A percentile compares a stretch with the other conserved stretches of the same genome.
These are phyloP conservation scores for Baronia brevicornis DNA, from an alignment of 2,888 invertebrate species.

Conservation along the genomic window DNA sequence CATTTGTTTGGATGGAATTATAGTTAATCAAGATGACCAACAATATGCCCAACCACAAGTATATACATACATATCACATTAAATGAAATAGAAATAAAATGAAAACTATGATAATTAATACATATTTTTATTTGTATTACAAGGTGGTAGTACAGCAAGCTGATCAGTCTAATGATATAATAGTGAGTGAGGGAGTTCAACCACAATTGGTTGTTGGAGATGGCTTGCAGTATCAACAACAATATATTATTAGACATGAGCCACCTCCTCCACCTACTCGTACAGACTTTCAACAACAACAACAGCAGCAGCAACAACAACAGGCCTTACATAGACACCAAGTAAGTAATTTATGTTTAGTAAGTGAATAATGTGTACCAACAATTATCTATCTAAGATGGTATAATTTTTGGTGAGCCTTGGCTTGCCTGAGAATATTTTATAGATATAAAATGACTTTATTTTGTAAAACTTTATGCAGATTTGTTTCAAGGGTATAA, in stretches of 20 bases:
- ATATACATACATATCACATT: conserved; percentile 14
- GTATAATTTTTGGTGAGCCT: no score
- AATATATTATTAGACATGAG: conserved; percentile 68
- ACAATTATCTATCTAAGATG: conserved; percentile 4
- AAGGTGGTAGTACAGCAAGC: conserved; percentile 73
- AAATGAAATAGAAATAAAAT: neutral
- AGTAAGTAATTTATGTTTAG: conserved; percentile 22
- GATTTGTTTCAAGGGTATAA: no score
- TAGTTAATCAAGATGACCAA: conserved; percentile 69
- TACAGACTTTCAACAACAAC: conserved; percentile 52
- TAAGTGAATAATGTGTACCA: neutral
- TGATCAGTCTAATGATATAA: conserved; percentile 71
- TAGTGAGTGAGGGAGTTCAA: conserved; percentile 69
- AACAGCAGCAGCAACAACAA: conserved; percentile 31
- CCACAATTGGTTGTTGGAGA: conserved; percentile 61
- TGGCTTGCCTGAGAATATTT: no score
- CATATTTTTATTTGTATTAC: conserved; percentile 10
- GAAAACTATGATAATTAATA: neutral
- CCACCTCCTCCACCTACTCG: conserved; percentile 44
- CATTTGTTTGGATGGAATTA: conserved; percentile 70
- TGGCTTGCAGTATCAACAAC: conserved; percentile 64
- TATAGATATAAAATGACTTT: no score
- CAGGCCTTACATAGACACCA: conserved; percentile 53
- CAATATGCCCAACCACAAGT: conserved; percentile 70
- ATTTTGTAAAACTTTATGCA: no score